phyloP scores from a whole-genome alignment of 2,888 invertebrate species.

The Adelphocoris suturalis region DNA sequence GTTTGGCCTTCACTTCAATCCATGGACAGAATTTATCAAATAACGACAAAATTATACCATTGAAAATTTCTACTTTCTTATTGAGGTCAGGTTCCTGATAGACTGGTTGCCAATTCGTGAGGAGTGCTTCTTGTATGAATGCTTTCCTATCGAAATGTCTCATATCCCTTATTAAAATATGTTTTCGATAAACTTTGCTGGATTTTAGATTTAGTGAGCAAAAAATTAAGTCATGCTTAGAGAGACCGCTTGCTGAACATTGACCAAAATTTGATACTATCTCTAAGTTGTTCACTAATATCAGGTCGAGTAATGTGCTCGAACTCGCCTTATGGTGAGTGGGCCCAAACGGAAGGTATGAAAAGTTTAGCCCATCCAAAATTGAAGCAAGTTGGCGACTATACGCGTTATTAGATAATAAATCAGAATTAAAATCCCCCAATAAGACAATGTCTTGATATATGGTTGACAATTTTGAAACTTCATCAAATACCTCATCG shows the following conservation, averaged over 20 bases:
- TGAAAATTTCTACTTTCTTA: not conserved
- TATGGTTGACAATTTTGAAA: too few relatives aligned
- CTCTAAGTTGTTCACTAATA: slow-evolving; percentile 8
- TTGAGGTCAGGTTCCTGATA: not conserved
- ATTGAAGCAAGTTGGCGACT: too few relatives aligned
- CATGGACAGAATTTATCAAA: too few relatives aligned
- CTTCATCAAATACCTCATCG: not conserved
- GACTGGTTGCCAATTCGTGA: not conserved
- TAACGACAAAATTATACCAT: too few relatives aligned
- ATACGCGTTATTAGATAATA: too few relatives aligned
- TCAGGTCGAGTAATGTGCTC: slow-evolving; percentile 33
- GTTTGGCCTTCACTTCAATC: too few relatives aligned
- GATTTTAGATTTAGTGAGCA: slow-evolving; percentile 12
- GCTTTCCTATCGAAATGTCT: not conserved
- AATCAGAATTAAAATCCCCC: too few relatives aligned
- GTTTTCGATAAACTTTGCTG: not conserved
- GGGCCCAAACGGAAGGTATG: not conserved
- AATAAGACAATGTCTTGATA: too few relatives aligned
- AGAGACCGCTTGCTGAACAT: not conserved
- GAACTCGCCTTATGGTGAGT: not conserved
- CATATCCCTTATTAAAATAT: not conserved
- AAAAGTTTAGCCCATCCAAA: too few relatives aligned
- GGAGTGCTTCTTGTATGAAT: not conserved
- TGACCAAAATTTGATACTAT: not conserved
- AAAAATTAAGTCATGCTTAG: not conserved